Percentiles rank a stretch among this genome's conserved stretches.
Conservation (phyloP, 2,113 vertebrate genomes). For the Oxygymnocypris stewartii region DNA sequence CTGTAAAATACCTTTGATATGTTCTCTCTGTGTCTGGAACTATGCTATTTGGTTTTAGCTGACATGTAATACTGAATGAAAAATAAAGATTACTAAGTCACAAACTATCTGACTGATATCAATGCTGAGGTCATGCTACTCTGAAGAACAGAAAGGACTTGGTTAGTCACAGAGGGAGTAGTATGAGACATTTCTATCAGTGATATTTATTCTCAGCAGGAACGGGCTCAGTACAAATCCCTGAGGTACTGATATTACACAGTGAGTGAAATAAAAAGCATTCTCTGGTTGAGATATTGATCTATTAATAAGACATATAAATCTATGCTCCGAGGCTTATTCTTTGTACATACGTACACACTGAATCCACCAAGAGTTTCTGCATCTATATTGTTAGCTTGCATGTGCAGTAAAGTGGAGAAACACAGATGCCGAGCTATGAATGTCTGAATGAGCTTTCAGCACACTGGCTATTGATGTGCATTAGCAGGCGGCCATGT, state of each 20-base stretch:
- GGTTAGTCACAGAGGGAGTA: background rate
- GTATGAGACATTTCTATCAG: background rate
- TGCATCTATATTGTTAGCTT: background rate
- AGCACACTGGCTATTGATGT: background rate
- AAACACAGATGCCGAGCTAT: background rate
- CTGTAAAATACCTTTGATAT: background rate
- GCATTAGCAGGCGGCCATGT: background rate
- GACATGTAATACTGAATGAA: background rate
- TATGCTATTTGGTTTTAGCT: background rate
- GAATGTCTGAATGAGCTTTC: background rate
- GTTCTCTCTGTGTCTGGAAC: background rate
- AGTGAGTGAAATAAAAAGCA: background rate
- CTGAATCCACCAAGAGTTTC: background rate
- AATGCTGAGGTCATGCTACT: background rate
- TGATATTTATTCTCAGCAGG: constrained; percentile 16
- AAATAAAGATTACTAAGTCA: background rate
- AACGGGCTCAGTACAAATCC: background rate
- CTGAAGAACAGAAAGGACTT: background rate
- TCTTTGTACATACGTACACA: background rate
- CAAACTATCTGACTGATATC: background rate
- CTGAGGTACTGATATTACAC: constrained; percentile 1
- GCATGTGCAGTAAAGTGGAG: background rate
- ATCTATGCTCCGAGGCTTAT: background rate
- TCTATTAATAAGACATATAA: background rate
- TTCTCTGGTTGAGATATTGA: background rate